Percentiles rank a stretch among this genome's conserved stretches.
Evolutionary conservation across 2,113 vertebrate species (phyloP).

Genomic region (Bos indicus): DNA sequence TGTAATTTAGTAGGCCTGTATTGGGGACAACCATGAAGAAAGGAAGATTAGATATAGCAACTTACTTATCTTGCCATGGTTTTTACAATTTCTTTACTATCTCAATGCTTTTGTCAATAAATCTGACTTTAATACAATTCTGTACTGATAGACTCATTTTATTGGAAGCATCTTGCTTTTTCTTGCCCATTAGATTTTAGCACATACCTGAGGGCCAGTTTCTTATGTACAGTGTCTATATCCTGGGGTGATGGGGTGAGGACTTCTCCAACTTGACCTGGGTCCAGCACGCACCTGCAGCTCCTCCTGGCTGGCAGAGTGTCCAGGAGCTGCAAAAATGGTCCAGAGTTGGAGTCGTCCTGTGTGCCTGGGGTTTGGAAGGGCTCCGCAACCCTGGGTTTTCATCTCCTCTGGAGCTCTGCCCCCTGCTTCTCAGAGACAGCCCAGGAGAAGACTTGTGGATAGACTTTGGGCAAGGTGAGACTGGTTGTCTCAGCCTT

Average conservation of each 20-base stretch:
- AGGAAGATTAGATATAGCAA: background rate
- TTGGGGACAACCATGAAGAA: background rate
- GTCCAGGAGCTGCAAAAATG: background rate
- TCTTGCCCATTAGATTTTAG: background rate
- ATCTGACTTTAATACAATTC: background rate
- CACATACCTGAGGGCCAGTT: background rate
- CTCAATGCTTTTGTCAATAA: background rate
- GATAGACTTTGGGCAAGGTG: background rate
- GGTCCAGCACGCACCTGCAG: background rate
- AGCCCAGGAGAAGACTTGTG: background rate
- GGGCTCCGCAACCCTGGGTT: background rate
- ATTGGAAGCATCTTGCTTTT: background rate
- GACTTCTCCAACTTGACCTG: background rate
- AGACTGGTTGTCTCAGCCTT: background rate
- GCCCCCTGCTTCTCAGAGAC: background rate
- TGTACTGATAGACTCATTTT: background rate
- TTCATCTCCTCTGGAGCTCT: background rate
- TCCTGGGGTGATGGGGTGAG: too few species aligned
- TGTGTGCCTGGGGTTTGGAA: background rate
- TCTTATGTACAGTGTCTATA: background rate
- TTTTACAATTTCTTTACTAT: background rate
- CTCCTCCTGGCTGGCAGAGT: background rate
- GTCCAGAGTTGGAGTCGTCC: background rate
- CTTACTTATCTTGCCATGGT: background rate
- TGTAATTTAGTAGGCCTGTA: background rate